A percentile compares a stretch with the other conserved stretches of the same genome.
phyloP scores from a whole-genome alignment of 2,113 vertebrate species.

The Delphinapterus leucas region DNA sequence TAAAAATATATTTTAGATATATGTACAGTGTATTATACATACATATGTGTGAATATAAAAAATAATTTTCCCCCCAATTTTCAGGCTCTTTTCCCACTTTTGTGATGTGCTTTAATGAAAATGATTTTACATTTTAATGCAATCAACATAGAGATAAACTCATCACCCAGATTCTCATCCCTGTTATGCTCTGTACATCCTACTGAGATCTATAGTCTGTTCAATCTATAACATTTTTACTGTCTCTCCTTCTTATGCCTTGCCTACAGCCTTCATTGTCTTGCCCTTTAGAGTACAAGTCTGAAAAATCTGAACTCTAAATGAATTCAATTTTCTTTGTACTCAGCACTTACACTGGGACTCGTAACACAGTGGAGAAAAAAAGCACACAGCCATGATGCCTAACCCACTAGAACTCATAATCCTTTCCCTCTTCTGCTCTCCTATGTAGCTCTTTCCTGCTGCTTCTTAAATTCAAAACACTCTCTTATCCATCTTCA shows the following conservation, averaged over 20 bases:
- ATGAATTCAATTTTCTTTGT: background rate
- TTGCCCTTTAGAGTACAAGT: background rate
- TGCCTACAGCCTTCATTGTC: background rate
- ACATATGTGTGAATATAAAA: background rate
- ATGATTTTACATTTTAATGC: conserved; percentile 6
- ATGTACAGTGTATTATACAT: background rate
- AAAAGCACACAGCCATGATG: background rate
- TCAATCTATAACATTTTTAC: background rate
- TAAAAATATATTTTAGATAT: background rate
- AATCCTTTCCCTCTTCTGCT: background rate
- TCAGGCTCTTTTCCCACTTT: background rate
- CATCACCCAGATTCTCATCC: background rate
- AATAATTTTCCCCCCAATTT: background rate
- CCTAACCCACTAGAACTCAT: background rate
- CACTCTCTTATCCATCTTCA: background rate
- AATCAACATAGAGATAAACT: background rate
- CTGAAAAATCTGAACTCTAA: background rate
- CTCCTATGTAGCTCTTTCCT: background rate
- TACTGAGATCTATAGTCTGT: background rate
- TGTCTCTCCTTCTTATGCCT: background rate
- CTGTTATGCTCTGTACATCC: background rate
- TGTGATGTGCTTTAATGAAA: background rate
- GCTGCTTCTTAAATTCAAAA: background rate
- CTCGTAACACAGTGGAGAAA: background rate
- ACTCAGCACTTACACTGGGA: background rate